These are phyloP conservation scores for Metopia argyrocephala DNA, from an alignment of 2,888 invertebrate species.

Conservation along the genomic window DNA sequence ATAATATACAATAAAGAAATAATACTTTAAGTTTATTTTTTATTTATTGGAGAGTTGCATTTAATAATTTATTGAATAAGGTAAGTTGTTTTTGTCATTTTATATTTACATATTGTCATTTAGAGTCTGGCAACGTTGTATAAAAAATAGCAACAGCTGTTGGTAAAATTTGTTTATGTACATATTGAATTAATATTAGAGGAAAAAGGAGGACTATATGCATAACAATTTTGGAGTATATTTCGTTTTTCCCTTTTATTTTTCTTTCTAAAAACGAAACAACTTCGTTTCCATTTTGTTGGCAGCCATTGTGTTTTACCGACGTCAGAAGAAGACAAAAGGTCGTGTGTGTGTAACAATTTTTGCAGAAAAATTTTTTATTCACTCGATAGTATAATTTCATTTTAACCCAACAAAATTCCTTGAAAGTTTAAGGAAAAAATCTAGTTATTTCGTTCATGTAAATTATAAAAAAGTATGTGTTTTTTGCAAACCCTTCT, in stretches of 20 bases:
- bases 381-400: conserved; percentile 68
- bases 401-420: conserved; percentile 65
- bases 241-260: conserved; percentile 49
- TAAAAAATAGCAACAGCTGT: conserved; percentile 18
- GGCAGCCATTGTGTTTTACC: conserved; percentile 71
- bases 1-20: background rate
- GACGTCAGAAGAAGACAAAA: conserved; percentile 75
- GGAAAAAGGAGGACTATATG: conserved; percentile 12
- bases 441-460: conserved; percentile 76
- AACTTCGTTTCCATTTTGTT: conserved; percentile 59
- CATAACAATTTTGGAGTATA: background rate
- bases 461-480: conserved; percentile 53
- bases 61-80: background rate
- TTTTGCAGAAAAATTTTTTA: conserved; percentile 43
- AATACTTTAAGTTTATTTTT: background rate
- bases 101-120: background rate
- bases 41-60: background rate
- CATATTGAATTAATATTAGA: background rate
- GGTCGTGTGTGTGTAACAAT: conserved; percentile 64
- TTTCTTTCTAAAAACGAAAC: conserved; percentile 58
- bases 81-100: conserved; percentile 19
- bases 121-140: conserved; percentile 46
- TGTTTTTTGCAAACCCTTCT: conserved; percentile 60
- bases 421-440: conserved; percentile 57
- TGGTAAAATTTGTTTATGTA: background rate